Percentiles rank a stretch among this genome's conserved stretches.
Conservation (phyloP, 2,797 vertebrate species). For the Ptychadena robeensis region DNA sequence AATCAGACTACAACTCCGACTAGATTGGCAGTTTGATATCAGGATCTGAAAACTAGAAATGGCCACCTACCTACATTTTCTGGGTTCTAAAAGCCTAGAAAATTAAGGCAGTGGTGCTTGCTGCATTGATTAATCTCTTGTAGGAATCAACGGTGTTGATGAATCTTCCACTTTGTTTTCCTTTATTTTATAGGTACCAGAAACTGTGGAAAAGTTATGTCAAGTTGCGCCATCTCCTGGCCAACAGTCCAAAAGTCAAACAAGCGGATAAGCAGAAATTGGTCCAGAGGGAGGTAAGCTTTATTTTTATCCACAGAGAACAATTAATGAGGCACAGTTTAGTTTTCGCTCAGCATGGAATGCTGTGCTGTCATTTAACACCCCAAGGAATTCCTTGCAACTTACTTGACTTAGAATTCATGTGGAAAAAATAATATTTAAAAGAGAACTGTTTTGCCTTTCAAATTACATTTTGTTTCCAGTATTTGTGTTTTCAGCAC, state of each 20-base stretch:
- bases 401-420: constrained; percentile 27
- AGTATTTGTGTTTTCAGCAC: neutral
- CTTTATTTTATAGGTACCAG: constrained; percentile 83
- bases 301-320: constrained; percentile 51
- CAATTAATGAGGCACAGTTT: constrained; percentile 56
- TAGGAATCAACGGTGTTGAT: neutral
- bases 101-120: too few species aligned
- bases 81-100: too few species aligned
- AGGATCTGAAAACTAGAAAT: too few species aligned
- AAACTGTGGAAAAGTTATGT: constrained; percentile 99
- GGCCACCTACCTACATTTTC: too few species aligned
- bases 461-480: constrained; percentile 14
- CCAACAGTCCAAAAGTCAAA: constrained; percentile 98
- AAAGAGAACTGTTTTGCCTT: constrained; percentile 24
- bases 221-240: constrained; percentile 95
- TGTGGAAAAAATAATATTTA: constrained; percentile 21
- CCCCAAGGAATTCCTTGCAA: constrained; percentile 50
- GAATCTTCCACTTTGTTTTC: neutral
- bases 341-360: constrained; percentile 39
- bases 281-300: constrained; percentile 91
- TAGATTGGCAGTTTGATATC: too few species aligned
- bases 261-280: constrained; percentile 98
- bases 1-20: too few species aligned
- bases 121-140: neutral
- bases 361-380: constrained; percentile 46